Evolutionary conservation across 2,888 invertebrate species (phyloP).

Genomic region (Caradrina kadenii): DNA sequence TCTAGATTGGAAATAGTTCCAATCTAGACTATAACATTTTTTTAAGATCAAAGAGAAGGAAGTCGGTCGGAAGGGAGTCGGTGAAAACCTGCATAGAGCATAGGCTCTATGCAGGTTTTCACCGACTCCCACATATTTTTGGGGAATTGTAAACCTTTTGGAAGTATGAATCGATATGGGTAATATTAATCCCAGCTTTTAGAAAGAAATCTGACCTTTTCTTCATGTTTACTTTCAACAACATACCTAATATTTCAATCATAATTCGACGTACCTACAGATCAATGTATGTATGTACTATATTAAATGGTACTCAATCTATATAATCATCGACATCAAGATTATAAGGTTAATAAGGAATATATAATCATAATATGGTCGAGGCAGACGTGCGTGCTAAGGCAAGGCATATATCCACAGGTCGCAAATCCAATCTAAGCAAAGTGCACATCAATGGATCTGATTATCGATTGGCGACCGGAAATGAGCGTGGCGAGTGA

Average conservation of each 20-base stretch:
- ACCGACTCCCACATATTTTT: not conserved
- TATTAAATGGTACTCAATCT: not conserved
- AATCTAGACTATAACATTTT: too few species aligned
- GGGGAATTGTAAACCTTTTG: not conserved
- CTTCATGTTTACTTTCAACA: not conserved
- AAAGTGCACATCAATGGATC: constrained; percentile 64
- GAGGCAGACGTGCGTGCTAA: constrained; percentile 30
- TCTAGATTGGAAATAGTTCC: constrained; percentile 7
- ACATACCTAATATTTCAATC: not conserved
- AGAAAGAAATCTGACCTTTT: not conserved
- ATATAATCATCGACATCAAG: constrained; percentile 19
- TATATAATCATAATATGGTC: constrained; percentile 13
- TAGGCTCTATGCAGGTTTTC: not conserved
- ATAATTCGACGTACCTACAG: not conserved
- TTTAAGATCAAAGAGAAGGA: too few species aligned
- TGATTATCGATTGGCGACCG: constrained; percentile 69
- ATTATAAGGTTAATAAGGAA: constrained; percentile 6
- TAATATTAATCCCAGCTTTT: not conserved
- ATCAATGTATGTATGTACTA: not conserved
- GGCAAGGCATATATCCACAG: constrained; percentile 36
- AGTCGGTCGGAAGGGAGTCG: too few species aligned
- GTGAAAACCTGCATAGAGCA: not conserved
- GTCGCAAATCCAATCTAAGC: constrained; percentile 63
- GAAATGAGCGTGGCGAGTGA: constrained; percentile 69
- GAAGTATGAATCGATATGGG: not conserved